Conservation (phyloP, 1,140 invertebrate species). For the Drosophila nikananu region DNA sequence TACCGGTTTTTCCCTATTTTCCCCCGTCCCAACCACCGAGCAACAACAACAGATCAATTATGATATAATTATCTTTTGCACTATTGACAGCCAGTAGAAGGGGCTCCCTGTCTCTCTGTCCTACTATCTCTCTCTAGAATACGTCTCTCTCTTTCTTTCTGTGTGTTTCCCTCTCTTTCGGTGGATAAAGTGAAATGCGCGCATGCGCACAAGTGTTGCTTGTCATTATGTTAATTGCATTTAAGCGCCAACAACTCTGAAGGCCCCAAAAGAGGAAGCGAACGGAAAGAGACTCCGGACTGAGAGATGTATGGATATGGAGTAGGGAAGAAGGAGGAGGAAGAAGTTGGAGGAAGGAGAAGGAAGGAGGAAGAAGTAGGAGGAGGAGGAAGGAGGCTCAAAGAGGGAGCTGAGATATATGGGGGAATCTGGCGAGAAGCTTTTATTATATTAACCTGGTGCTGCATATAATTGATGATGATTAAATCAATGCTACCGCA, state of each 20-base stretch:
- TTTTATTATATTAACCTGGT: conserved; percentile 84
- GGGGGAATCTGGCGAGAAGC: conserved; percentile 47
- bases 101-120: conserved; percentile 15
- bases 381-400: not conserved
- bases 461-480: conserved; percentile 84
- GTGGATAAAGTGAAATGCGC: conserved; percentile 71
- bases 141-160: not conserved
- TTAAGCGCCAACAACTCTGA: conserved; percentile 71
- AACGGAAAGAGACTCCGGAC: conserved; percentile 1
- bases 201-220: conserved; percentile 82
- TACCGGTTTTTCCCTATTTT: conserved; percentile 62
- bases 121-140: not conserved
- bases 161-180: conserved; percentile 13
- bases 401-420: conserved; percentile 13
- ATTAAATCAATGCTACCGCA: conserved; percentile 83
- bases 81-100: conserved; percentile 67
- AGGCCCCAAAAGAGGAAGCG: conserved; percentile 38
- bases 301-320: not conserved
- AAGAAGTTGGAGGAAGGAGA: not conserved
- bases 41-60: conserved; percentile 68
- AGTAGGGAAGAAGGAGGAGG: not conserved
- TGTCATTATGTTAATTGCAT: conserved; percentile 84
- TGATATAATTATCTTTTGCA: conserved; percentile 80
- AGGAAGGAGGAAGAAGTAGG: not conserved
- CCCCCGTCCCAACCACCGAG: not conserved